A percentile compares a stretch with the other conserved stretches of the same genome.
phyloP scores from a whole-genome alignment of 2,113 vertebrate species.

The Tringa solitaria region DNA sequence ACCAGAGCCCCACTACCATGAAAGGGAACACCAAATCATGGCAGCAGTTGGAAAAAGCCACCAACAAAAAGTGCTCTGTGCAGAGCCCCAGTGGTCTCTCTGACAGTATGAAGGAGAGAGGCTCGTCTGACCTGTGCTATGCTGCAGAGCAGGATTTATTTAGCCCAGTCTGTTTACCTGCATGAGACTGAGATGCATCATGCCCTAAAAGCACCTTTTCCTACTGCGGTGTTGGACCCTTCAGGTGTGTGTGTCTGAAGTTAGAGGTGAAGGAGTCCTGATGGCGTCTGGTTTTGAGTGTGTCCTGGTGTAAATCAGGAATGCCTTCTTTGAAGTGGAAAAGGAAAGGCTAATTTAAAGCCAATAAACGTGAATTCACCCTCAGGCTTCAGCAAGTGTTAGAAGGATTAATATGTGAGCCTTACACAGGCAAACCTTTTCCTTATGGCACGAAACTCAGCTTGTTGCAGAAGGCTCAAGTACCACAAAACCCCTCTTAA shows the following conservation, averaged over 20 bases:
- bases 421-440: background rate
- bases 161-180: background rate
- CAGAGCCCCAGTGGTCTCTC: background rate
- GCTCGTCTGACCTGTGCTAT: rapidly evolving
- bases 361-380: background rate
- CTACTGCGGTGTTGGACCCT: background rate
- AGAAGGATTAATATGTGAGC: background rate
- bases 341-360: slow-evolving; percentile 27
- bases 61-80: background rate
- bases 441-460: background rate
- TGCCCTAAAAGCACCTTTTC: background rate
- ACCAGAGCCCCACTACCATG: background rate
- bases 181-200: background rate
- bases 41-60: background rate
- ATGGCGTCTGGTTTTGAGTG: background rate
- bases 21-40: background rate
- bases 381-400: background rate
- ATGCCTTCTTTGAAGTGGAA: background rate
- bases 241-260: background rate
- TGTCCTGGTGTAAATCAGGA: background rate
- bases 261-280: background rate
- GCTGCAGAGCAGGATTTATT: background rate
- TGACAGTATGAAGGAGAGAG: background rate
- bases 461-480: background rate
- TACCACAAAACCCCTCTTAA: background rate